Base-by-base conservation (phyloP, 2,888 invertebrate species). In the Criorhina ranunculi region DNA sequence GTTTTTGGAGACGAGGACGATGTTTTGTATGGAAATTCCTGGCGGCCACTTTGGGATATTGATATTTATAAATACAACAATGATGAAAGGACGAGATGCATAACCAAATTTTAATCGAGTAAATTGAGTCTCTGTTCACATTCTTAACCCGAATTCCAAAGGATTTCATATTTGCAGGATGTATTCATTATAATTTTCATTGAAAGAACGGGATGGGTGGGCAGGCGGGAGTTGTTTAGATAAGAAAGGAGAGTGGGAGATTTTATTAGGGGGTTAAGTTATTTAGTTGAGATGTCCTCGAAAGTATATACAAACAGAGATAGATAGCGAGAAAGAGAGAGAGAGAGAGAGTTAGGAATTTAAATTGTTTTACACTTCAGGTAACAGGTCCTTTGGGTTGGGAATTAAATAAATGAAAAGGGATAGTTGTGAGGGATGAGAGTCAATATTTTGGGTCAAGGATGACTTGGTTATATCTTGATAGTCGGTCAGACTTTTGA, bases 41-140 rank as follows among this genome's bases (percentile, higher is more conserved):
- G 46, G 29, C 60, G 53, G 40, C 57, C 72, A 60, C 66, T 82
- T 66, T 40, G 17, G 73, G 51, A 19, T 62, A 46, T 64, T 77
- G 72, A 53, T 59, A 37, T 44, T 67, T 67, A 59, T 66, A 35
- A 37, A 15, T n/a, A 49, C 24, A 17, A 51, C 29, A n/a, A n/a
- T n/a, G 59, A 67, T 53, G 49, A 69, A 57, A 69, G 51, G 60
- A 81, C 60, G 17, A 33, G 81, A 69, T 55, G 44, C 44, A 82
- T 78, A 72, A 53, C 66, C 53, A 60, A n/a, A 82, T 57, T 79
- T 79, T 62, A 83, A 73, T 79, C 57, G 83, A 59, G 40, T 24
- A 69, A 83, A 83, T 83, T 83, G 79, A 83, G 79, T 78, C 67
- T 55, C 67, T 33, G 53, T 53, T 69, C 73, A 60, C 49, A 79